Base-by-base conservation (phyloP, 2,888 invertebrate genomes). In the Pecten maximus region DNA sequence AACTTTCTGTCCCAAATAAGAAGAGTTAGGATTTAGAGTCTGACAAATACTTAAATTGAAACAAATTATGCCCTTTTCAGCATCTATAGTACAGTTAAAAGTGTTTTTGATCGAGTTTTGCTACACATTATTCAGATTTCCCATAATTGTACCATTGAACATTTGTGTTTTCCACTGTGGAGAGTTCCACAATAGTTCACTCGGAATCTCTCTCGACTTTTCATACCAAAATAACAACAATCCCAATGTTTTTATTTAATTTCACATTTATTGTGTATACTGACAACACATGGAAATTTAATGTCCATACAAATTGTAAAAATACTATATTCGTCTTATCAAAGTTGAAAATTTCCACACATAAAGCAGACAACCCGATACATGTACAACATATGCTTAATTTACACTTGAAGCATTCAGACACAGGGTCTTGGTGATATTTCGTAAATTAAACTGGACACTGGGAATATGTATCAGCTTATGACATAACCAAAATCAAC, bases 281-380 rank as follows among this genome's bases (percentile, higher is more conserved):
- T 35, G 74, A 74, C 74, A 74, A 74, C 74, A 74, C 74, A 74
- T 74, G 74, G 74, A 74, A 74, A 74, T 74, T 74, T 74, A 74
- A 74, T 74, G 35, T 74, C 74, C 74, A 74, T 74, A 74, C 74
- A 74, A 74, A 74, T 74, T 74, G 74, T 74, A 74, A 74, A 74
- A 74, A 74, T 74, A 74, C 74, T 74, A 74, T 74, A 74, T 74
- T 74, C 35, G 74, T 74, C 35, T 74, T 74, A 74, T 74, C 74
- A 35, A 74, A 74, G 16, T 23, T 54, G 54, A 54, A 54, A 54
- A n/a, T n/a, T 23, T 54, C 35, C 74, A 74, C 74, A 74, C 35
- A 74, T 8, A 74, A 74, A 74, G 74, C 74, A 74, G 35, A 74
- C 74, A 74, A 74, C 74, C 74, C 35, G 74, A 74, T 74, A 74